phyloP scores from a whole-genome alignment of 2,888 invertebrate genomes.

The Netelia virgata region DNA sequence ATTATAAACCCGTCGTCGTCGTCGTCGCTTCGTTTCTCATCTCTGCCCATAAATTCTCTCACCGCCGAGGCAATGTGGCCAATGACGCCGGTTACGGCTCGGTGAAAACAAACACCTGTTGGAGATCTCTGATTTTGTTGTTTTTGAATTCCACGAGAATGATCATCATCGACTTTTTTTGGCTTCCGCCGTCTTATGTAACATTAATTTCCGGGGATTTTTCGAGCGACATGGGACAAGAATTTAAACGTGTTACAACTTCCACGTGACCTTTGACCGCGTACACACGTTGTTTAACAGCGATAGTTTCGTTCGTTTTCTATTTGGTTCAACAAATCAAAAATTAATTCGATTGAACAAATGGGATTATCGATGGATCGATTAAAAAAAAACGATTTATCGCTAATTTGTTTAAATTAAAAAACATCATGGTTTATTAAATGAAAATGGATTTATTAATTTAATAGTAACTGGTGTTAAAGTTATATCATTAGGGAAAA shows the following conservation, averaged over 20 bases:
- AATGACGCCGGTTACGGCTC: constrained; percentile 13
- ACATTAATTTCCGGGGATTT: constrained; percentile 16
- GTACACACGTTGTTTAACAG: constrained; percentile 1
- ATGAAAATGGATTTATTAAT: too few relatives aligned
- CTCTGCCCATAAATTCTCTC: neutral
- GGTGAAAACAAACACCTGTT: constrained; percentile 30
- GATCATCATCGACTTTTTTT: too few relatives aligned
- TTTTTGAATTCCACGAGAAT: too few relatives aligned
- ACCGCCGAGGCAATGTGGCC: neutral
- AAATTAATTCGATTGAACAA: neutral
- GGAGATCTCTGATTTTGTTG: neutral
- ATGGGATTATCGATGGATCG: too few relatives aligned
- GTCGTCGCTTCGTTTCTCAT: constrained; percentile 10
- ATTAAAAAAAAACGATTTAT: too few relatives aligned
- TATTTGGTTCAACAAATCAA: neutral
- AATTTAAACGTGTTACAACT: neutral
- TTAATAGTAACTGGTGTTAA: too few relatives aligned
- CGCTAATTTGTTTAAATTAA: too few relatives aligned
- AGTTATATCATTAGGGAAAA: too few relatives aligned
- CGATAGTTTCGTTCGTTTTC: neutral
- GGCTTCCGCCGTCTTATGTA: neutral
- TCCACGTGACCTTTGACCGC: neutral
- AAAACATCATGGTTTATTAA: too few relatives aligned
- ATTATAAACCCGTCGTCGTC: constrained; percentile 32
- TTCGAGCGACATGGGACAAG: constrained; percentile 8